A percentile compares a stretch with the other conserved stretches of the same genome.
Evolutionary conservation across 1,140 invertebrate genomes (phyloP).

Genomic region (Xylocopa sonorina): DNA sequence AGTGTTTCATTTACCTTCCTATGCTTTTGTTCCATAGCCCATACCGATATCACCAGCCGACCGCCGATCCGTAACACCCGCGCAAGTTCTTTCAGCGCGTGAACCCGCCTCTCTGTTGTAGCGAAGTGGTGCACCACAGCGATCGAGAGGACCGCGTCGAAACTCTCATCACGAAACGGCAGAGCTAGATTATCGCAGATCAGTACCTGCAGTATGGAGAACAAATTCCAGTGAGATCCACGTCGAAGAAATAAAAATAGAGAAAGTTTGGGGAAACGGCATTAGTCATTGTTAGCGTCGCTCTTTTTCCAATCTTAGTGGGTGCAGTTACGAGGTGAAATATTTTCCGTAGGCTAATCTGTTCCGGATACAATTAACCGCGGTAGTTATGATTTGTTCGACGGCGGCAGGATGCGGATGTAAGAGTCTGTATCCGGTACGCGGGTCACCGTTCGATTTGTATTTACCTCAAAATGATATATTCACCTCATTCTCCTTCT

Average conservation of each 20-base stretch:
- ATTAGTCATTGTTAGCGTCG: neutral
- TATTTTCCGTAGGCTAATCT: neutral
- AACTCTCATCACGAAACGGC: conserved; percentile 95
- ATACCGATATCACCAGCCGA: conserved; percentile 95
- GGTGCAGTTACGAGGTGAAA: neutral
- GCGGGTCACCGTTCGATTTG: neutral
- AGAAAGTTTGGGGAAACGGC: neutral
- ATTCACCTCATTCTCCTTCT: conserved; percentile 91
- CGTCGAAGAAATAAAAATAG: neutral
- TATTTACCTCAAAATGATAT: conserved; percentile 33
- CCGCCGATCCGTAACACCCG: conserved; percentile 95
- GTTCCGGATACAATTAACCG: conserved; percentile 25
- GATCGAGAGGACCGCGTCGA: conserved; percentile 96
- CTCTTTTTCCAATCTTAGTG: neutral
- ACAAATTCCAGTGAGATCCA: neutral
- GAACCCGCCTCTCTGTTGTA: conserved; percentile 93
- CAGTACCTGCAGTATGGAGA: conserved; percentile 85
- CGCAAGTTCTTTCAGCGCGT: conserved; percentile 93
- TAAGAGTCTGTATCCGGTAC: conserved; percentile 26
- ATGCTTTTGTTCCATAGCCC: conserved; percentile 97
- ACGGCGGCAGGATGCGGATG: conserved; percentile 30
- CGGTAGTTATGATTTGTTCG: neutral
- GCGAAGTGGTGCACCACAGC: conserved; percentile 98
- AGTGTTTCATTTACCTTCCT: conserved; percentile 83
- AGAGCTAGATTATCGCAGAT: conserved; percentile 94